Percentiles rank a stretch among this genome's conserved stretches.
Evolutionary conservation across 2,888 invertebrate species (phyloP).

Genomic region (Brachyptera risi): DNA sequence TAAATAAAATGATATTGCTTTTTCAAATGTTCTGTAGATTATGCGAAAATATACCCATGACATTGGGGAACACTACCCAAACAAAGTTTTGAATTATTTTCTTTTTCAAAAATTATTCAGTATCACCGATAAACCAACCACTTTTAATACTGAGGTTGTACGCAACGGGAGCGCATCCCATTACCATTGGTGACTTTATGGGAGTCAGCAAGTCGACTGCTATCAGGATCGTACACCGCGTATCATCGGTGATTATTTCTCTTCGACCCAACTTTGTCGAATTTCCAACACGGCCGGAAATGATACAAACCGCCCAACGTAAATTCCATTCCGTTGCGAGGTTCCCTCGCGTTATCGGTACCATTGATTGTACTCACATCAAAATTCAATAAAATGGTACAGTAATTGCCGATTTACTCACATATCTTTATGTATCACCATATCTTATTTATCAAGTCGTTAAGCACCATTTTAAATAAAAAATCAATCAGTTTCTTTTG

Average conservation of each 20-base stretch:
- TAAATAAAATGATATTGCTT: too few relatives aligned
- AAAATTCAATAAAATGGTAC: constrained; percentile 13
- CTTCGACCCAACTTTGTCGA: background rate
- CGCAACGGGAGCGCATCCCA: background rate
- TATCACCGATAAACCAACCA: background rate
- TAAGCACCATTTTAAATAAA: too few relatives aligned
- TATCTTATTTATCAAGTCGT: too few relatives aligned
- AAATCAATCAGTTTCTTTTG: too few relatives aligned
- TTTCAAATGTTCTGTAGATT: too few relatives aligned
- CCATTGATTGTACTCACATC: constrained; percentile 16
- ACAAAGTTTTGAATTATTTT: too few relatives aligned
- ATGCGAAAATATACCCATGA: too few relatives aligned
- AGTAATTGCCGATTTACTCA: background rate
- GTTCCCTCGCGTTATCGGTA: too few relatives aligned
- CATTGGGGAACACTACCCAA: too few relatives aligned
- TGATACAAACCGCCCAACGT: background rate
- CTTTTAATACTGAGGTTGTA: constrained; percentile 12
- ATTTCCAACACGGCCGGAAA: background rate
- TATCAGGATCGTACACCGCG: constrained; percentile 1
- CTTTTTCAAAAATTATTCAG: constrained; percentile 7
- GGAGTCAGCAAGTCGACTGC: constrained; percentile 1
- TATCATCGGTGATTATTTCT: background rate
- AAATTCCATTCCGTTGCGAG: background rate
- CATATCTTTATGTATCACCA: background rate
- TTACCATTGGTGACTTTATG: constrained; percentile 3